These are phyloP conservation scores for Lydus trimaculatus DNA, from an alignment of 2,888 invertebrate genomes.

Conservation along the genomic window DNA sequence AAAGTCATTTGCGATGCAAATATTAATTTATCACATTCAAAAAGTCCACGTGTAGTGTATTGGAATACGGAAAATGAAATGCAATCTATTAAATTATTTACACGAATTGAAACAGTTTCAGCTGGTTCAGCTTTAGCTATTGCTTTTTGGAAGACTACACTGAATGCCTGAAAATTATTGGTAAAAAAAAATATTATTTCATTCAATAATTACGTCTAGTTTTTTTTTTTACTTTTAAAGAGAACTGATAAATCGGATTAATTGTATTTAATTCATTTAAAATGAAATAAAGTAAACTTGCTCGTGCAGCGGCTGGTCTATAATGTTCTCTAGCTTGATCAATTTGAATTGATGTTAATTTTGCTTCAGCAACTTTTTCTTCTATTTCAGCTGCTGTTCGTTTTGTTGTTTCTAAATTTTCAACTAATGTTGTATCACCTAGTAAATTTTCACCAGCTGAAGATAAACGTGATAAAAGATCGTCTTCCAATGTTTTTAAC, in stretches of 20 bases:
- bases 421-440: slow-evolving; percentile 93
- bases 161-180: slow-evolving; percentile 79
- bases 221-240: slow-evolving; percentile 75
- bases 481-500: slow-evolving; percentile 91
- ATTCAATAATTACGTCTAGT: neutral
- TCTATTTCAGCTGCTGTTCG: slow-evolving; percentile 96
- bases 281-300: slow-evolving; percentile 93
- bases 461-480: slow-evolving; percentile 86
- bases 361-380: slow-evolving; percentile 90
- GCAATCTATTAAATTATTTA: slow-evolving; percentile 90
- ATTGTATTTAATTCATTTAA: slow-evolving; percentile 94
- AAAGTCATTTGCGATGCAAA: slow-evolving; percentile 97
- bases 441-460: slow-evolving; percentile 93
- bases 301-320: slow-evolving; percentile 89
- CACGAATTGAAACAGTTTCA: slow-evolving; percentile 78
- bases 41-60: slow-evolving; percentile 92
- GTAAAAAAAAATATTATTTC: slow-evolving; percentile 6
- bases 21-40: slow-evolving; percentile 96
- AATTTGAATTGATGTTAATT: slow-evolving; percentile 89
- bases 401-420: slow-evolving; percentile 96
- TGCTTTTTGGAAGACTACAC: slow-evolving; percentile 97
- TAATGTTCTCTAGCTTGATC: slow-evolving; percentile 91
- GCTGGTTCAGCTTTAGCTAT: slow-evolving; percentile 87
- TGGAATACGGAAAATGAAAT: slow-evolving; percentile 95
- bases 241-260: slow-evolving; percentile 97